Base-by-base conservation (phyloP, 30 jellyfish, hydroid and myxozoan species). In the Mastigias papua region DNA sequence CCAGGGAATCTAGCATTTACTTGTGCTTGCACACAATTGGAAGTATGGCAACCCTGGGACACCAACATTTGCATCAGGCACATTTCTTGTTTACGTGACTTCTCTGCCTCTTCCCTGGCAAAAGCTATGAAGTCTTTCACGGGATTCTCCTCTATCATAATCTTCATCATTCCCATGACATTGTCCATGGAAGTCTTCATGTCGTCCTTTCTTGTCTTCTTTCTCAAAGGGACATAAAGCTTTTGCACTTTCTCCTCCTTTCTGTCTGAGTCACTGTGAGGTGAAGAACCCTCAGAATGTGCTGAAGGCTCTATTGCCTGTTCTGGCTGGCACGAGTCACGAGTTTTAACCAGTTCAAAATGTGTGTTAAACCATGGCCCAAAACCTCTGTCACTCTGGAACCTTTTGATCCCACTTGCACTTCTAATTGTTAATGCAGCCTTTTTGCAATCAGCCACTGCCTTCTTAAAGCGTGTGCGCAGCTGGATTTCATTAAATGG, bases 221-320 rank as follows among this genome's bases (percentile, higher is more conserved):
- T 57, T 33, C 61, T 54, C 32, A 58, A 26, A 15, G 88, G 88
- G 30, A 76, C 77, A 76, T 34, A 76, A 27, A 76, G 76, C 60
- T 30, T 51, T 28, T 31, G 58, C 50, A 10, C 20, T 69, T 30
- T 25, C 35, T 10, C 29, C 32, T 48, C 21, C 16, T 4, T n/a
- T 25, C 17, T 13, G 60, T 50, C 76, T 26, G 76, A 33, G 15
- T 57, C 37, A 51, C 61, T 48, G 21, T 76, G 61, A 34, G 60
- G 29, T 76, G 88, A 48, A 26, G 88, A 76, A n/a, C 51, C 46
- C 33, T 49, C 70, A 32, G 6, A 50, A 58, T 30, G 37, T 25
- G 91, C 69, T 25, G 72, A 63, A 15, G 84, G 86, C 64, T 82
- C 92, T 7, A 82, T 66, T n/a, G 86, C 86, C 86, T 82, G 92